Base-by-base conservation (phyloP, 2,797 vertebrate species). In the Naso thynnoides region DNA sequence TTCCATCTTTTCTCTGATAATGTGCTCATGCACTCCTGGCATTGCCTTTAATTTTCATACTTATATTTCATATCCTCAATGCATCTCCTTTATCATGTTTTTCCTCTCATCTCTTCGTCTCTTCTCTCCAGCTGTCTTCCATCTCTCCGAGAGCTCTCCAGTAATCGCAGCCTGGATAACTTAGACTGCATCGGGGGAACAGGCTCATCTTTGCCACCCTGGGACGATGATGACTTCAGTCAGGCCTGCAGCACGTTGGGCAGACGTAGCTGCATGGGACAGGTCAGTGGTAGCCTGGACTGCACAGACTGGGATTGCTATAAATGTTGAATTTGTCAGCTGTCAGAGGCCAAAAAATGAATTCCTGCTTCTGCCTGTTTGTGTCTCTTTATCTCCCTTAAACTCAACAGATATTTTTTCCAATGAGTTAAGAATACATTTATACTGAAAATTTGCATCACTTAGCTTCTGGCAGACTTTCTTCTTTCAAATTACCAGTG, bases 161-260 rank as follows among this genome's bases (percentile, higher is more conserved):
- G 84, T 82, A 92, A 92, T 89, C 98, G 96, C 91, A 98, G 98
- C 92, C 93, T 99, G 89, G 98, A 99, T 91, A 96, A 95, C 88
- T 91, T 99, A 76, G 97, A 99, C 92, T 97, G 96, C 65, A 95
- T 98, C 0, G 97, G 95, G 74, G 96, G 95, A 67, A 90, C 96
- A 33, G 93, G 94, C 71, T 96, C 96, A 3, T 95, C 96, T 83
- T 96, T 97, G 91, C 95, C 95, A 0, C 94, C 91, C 81, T 99
- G 98, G 98, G 97, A 99, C 60, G 98, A 99, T 63, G 98, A 99
- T 83, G 96, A 98, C 91, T 97, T 98, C 89, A 97, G 97, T 88
- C 96, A 96, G 84, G 94, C 96, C 89, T 95, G 96, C 59, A 97
- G 97, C 91, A 98, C 95, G 2, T 73, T 96, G 78, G 93, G 93